Evolutionary conservation across 2,797 vertebrate genomes (phyloP).

Genomic region (Nasua narica): DNA sequence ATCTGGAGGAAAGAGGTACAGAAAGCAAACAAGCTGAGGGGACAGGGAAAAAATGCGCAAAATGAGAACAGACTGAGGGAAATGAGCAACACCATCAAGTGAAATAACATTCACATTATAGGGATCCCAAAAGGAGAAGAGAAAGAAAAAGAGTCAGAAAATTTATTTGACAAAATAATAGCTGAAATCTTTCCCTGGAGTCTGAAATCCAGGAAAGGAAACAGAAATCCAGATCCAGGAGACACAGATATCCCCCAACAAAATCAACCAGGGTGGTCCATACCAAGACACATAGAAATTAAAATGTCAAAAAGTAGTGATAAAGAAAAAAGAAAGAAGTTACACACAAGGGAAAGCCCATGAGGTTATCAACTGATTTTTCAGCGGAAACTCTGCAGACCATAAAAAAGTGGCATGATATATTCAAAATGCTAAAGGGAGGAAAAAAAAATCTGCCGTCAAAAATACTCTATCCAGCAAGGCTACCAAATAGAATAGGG

Average conservation of each 20-base stretch:
- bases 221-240: background rate
- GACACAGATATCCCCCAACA: background rate
- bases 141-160: background rate
- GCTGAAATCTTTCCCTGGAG: background rate
- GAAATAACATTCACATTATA: background rate
- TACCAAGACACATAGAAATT: background rate
- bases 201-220: background rate
- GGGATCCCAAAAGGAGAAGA: background rate
- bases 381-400: background rate
- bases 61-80: background rate
- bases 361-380: background rate
- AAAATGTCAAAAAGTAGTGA: background rate
- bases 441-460: background rate
- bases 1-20: background rate
- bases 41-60: background rate
- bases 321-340: background rate
- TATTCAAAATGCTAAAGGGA: background rate
- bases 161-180: background rate
- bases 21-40: background rate
- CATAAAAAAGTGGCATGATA: background rate
- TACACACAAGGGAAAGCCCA: background rate
- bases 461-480: background rate
- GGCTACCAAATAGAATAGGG: background rate
- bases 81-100: background rate
- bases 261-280: background rate